Conservation (phyloP, 2,888 invertebrate genomes). For the Megaustenia siamemsis region DNA sequence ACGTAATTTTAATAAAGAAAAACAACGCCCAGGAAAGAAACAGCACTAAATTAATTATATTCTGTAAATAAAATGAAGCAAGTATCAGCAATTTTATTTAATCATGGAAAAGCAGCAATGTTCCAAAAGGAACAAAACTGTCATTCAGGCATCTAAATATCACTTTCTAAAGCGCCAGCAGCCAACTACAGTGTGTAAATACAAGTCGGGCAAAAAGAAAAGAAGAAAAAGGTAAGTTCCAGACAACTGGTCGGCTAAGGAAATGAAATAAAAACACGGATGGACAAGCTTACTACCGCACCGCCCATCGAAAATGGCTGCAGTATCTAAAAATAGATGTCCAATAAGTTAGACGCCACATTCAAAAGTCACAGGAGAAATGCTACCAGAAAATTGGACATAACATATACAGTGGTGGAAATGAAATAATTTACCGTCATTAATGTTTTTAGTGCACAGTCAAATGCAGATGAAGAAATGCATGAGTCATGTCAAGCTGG, state of each 20-base stretch:
- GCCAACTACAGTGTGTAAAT: not conserved
- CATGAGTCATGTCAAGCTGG: too few species aligned
- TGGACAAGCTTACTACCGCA: not conserved
- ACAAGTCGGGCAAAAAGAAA: not conserved
- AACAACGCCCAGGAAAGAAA: not conserved
- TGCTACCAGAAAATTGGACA: not conserved
- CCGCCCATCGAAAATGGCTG: not conserved
- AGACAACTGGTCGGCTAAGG: not conserved
- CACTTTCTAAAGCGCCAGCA: not conserved
- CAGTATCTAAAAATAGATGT: not conserved
- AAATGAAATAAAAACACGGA: not conserved
- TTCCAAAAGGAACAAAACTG: not conserved
- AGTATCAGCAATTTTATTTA: not conserved
- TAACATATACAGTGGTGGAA: not conserved
- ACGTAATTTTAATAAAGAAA: not conserved
- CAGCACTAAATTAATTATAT: not conserved
- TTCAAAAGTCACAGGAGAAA: not conserved
- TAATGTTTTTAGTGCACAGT: not conserved
- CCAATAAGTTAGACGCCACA: not conserved
- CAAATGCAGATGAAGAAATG: too few species aligned
- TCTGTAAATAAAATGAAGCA: not conserved
- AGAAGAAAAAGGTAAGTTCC: not conserved
- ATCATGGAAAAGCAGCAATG: too few species aligned
- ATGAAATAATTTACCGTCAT: not conserved
- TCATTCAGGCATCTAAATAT: not conserved